phyloP scores from a whole-genome alignment of 2,797 vertebrate genomes.

The Neosilurus hyrtlii region DNA sequence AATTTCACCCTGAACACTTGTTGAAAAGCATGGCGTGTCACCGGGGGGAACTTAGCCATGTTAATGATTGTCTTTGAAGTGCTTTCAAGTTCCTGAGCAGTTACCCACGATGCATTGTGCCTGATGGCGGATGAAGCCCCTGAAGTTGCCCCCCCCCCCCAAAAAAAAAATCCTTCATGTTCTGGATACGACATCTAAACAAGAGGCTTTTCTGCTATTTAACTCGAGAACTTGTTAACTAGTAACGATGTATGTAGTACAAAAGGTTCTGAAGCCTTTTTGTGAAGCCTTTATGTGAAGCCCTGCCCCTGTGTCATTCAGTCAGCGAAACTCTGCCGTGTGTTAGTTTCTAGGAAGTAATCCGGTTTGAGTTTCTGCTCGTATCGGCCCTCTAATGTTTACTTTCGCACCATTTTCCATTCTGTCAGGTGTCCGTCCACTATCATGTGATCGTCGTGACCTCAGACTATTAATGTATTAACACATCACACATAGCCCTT shows the following conservation, averaged over 20 bases:
- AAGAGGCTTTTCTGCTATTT: too few species aligned
- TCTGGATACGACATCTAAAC: too few species aligned
- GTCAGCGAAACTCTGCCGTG: not conserved
- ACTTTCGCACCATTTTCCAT: not conserved
- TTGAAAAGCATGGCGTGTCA: too few species aligned
- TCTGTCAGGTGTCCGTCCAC: not conserved
- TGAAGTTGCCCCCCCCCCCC: not conserved
- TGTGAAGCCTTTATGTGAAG: too few species aligned
- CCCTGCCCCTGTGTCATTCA: too few species aligned
- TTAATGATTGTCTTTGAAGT: not conserved
- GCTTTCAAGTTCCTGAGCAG: not conserved
- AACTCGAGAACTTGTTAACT: not conserved
- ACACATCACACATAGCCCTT: not conserved
- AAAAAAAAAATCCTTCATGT: too few species aligned
- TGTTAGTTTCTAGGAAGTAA: not conserved
- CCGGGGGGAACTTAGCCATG: not conserved
- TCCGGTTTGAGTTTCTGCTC: not conserved
- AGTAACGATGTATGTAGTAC: not conserved
- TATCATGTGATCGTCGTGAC: not conserved
- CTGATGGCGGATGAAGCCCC: not conserved
- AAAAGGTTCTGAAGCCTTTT: too few species aligned
- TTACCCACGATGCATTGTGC: not conserved
- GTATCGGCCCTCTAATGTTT: not conserved
- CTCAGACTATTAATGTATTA: not conserved
- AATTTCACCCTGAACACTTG: not conserved